Evolutionary conservation across 1,140 invertebrate species (phyloP).

Genomic region (Macrobrachium rosenbergii): DNA sequence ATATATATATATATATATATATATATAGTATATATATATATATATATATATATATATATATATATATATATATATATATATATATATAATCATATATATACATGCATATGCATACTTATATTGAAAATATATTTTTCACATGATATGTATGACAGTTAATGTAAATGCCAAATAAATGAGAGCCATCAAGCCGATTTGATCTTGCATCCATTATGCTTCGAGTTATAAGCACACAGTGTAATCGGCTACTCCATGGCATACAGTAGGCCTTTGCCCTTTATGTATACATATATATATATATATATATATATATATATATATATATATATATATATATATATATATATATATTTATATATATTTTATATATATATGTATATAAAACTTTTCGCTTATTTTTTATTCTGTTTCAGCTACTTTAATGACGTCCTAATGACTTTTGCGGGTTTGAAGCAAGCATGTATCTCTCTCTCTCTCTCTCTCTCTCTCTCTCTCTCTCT

Average conservation of each 20-base stretch:
- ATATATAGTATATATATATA: background rate
- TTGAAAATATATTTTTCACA: background rate
- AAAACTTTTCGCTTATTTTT: background rate
- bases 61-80: conserved; percentile 28
- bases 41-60: conserved; percentile 1
- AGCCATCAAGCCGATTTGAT: too few relatives aligned
- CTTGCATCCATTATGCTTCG: too few relatives aligned
- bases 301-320: too few relatives aligned
- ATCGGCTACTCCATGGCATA: too few relatives aligned
- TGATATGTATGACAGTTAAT: background rate
- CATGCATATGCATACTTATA: background rate
- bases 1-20: background rate
- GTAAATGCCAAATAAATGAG: too few relatives aligned
- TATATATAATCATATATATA: conserved; percentile 23
- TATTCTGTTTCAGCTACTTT: too few relatives aligned
- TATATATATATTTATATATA: background rate
- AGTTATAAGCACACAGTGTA: too few relatives aligned
- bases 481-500: background rate
- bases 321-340: background rate
- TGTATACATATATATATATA: too few relatives aligned
- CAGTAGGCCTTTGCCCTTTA: too few relatives aligned
- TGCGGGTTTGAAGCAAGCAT: too few relatives aligned
- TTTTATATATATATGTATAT: background rate
- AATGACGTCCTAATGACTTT: too few relatives aligned
- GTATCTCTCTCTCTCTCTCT: too few relatives aligned